phyloP scores from a whole-genome alignment of 2,797 vertebrate genomes.

The Hipposideros larvatus region DNA sequence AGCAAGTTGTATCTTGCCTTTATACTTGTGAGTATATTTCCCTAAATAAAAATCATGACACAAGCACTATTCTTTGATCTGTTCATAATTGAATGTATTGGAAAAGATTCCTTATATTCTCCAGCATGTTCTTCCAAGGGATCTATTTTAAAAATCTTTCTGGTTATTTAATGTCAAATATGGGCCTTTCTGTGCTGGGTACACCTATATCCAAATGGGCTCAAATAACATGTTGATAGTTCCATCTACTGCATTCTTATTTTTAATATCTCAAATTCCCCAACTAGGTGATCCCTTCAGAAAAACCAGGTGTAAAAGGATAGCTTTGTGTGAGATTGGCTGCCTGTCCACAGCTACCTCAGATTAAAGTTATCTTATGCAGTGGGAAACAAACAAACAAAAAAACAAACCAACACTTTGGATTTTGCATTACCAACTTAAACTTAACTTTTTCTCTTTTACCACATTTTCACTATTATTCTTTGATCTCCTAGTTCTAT shows the following conservation, averaged over 20 bases:
- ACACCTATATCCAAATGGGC: not conserved
- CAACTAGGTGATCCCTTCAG: not conserved
- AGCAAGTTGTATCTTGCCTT: not conserved
- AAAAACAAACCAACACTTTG: not conserved
- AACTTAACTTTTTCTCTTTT: not conserved
- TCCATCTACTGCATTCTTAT: not conserved
- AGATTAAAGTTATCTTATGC: not conserved
- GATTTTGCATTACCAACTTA: not conserved
- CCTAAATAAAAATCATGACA: not conserved
- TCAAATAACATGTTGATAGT: not conserved
- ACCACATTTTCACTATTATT: not conserved
- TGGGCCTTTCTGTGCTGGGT: conserved; percentile 8
- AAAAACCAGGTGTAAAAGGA: not conserved
- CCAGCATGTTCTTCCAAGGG: conserved; percentile 57
- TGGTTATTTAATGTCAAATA: conserved; percentile 46
- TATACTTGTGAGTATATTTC: conserved; percentile 27
- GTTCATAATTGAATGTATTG: conserved; percentile 16
- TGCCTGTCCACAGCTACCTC: not conserved
- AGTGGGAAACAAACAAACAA: not conserved
- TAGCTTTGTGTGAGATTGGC: not conserved
- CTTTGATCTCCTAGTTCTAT: not conserved
- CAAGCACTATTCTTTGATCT: not conserved
- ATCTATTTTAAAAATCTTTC: conserved; percentile 72
- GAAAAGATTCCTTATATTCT: conserved; percentile 15
- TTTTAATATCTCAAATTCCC: not conserved